Conservation (phyloP, 2,113 vertebrate species). For the Rhea pennata region DNA sequence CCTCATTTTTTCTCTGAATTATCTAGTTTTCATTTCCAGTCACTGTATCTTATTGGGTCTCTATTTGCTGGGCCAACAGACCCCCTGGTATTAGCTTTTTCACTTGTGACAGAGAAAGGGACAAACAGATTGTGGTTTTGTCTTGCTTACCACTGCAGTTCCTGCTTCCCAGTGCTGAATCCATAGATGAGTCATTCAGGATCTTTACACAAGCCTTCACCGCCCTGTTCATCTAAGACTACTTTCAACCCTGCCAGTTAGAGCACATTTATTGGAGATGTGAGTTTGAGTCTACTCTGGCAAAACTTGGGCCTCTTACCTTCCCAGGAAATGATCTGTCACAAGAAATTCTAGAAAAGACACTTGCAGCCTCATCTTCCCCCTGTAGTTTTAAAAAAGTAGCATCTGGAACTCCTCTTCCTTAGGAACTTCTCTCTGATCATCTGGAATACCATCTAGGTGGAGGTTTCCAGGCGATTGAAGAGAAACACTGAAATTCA, state of each 20-base stretch:
- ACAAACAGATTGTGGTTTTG: neutral
- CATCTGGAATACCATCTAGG: neutral
- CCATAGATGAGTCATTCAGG: neutral
- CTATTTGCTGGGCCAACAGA: neutral
- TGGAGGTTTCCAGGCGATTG: neutral
- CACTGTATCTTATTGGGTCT: neutral
- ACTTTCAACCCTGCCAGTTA: neutral
- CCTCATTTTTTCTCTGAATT: neutral
- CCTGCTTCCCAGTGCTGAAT: neutral
- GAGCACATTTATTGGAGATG: neutral
- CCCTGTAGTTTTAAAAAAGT: neutral
- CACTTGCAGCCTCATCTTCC: conserved; percentile 15
- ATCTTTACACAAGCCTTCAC: neutral
- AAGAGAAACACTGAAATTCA: neutral
- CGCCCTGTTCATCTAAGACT: neutral
- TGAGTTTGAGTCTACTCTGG: neutral
- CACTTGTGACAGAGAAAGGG: neutral
- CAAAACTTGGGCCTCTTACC: neutral
- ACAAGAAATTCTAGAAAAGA: conserved; percentile 37
- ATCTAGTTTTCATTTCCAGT: neutral
- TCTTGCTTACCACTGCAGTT: neutral
- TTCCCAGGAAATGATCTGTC: conserved; percentile 2
- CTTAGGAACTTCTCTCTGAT: neutral
- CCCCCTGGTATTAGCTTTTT: neutral
- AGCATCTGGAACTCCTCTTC: neutral